Conservation (phyloP, 2,888 invertebrate species). For the Ethmia dodecea region DNA sequence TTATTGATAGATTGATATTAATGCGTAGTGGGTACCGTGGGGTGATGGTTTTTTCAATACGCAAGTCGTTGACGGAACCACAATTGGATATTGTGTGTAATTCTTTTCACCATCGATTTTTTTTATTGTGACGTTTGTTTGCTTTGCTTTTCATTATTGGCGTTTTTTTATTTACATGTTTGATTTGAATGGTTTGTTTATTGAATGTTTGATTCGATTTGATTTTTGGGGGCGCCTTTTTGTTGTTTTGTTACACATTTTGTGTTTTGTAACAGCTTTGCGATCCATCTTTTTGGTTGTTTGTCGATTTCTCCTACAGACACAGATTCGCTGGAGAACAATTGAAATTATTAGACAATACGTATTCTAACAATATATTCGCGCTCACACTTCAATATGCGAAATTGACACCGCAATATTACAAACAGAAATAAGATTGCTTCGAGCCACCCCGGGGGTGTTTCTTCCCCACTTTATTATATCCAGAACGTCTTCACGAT, state of each 20-base stretch:
- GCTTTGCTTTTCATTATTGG: slow-evolving; percentile 38
- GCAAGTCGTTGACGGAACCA: slow-evolving; percentile 57
- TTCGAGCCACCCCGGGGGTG: slow-evolving; percentile 54
- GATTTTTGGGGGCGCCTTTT: slow-evolving; percentile 19
- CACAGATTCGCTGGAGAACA: slow-evolving; percentile 26
- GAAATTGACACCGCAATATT: slow-evolving; percentile 77
- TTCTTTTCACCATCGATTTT: slow-evolving; percentile 49
- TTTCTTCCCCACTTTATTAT: slow-evolving; percentile 56
- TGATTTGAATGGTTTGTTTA: slow-evolving; percentile 27
- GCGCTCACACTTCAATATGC: slow-evolving; percentile 71
- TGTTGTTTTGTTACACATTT: slow-evolving; percentile 27
- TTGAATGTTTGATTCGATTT: slow-evolving; percentile 28
- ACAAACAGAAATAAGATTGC: slow-evolving; percentile 76
- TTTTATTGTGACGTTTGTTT: slow-evolving; percentile 45
- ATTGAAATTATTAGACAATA: slow-evolving; percentile 59
- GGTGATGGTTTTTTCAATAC: slow-evolving; percentile 62
- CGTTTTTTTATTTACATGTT: slow-evolving; percentile 36
- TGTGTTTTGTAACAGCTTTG: slow-evolving; percentile 3
- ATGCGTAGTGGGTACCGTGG: slow-evolving; percentile 45
- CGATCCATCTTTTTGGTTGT: slow-evolving; percentile 4
- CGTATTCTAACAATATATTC: slow-evolving; percentile 57
- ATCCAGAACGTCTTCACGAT: slow-evolving; percentile 72
- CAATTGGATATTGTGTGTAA: slow-evolving; percentile 68
- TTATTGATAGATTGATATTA: slow-evolving; percentile 75
- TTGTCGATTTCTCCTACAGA: not conserved